Base-by-base conservation (phyloP, 2,888 invertebrate species). In the Drosophila cognata region DNA sequence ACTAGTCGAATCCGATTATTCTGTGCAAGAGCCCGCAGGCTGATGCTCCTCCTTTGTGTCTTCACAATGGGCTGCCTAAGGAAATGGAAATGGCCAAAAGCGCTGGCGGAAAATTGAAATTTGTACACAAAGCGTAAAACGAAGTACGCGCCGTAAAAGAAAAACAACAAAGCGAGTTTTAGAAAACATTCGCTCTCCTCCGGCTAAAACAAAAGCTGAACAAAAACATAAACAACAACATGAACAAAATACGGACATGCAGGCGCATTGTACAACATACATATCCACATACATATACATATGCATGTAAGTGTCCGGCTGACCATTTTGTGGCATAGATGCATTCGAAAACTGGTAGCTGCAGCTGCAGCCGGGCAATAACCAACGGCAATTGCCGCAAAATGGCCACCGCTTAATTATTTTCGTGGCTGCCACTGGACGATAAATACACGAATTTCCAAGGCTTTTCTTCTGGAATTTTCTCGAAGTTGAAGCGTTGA, bases 81-180 rank as follows among this genome's bases (percentile, higher is more conserved):
- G 71, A 72, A 76, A 73, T 65, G 69, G 66, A 70, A 75, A 59
- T 78, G 74, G 77, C 63, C 66, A 84, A 84, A 85, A 88, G 89
- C 77, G 81, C 84, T 86, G 84, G 89, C 84, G 84, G 89, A 88
- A 85, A 85, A 85, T 85, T 88, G 89, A 85, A 46, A 88, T 88
- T 81, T 71, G 82, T 73, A 74, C 63, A 76, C 84, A 82, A 71
- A 66, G 76, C 84, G 79, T 73, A 68, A 81, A 79, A 61, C 69
- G 65, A 75, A 75, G 73, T 69, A 60, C 69, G 71, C 52, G 60
- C 68, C 68, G 41, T 72, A 28, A 28, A 29, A n/a, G 38, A 28
- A 28, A 41, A 56, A n/a, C n/a, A 79, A 76, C 66, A 77, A 78
- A 76, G 80, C 76, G 64, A 71, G 43, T 57, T 79, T 79, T 79